Evolutionary conservation across 2,113 vertebrate species (phyloP).

Genomic region (Cheirogaleus medius): DNA sequence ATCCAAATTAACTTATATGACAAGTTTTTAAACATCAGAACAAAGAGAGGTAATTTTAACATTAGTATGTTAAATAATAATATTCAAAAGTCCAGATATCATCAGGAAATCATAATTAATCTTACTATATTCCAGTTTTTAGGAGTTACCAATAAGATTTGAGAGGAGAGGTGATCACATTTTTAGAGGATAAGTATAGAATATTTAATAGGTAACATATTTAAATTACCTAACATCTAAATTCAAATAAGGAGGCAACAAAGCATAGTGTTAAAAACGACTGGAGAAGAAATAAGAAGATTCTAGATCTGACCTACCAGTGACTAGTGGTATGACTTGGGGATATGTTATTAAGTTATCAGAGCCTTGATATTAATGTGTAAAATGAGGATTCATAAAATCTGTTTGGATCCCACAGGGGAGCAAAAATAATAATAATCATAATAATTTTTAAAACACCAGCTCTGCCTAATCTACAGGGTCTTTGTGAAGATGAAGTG

Average conservation of each 20-base stretch:
- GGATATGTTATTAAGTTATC: neutral
- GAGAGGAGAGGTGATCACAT: neutral
- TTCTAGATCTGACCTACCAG: neutral
- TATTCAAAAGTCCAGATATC: neutral
- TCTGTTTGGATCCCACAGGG: too few species aligned
- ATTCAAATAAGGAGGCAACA: neutral
- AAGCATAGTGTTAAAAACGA: neutral
- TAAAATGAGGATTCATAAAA: neutral
- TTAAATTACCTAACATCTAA: neutral
- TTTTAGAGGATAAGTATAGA: neutral
- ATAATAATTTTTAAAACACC: too few species aligned
- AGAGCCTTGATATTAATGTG: neutral
- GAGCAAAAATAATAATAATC: too few species aligned
- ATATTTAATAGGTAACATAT: neutral
- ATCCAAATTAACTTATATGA: neutral
- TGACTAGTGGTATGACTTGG: neutral
- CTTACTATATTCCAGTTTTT: neutral
- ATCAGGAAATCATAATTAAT: neutral
- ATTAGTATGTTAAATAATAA: neutral
- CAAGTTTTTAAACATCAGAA: neutral
- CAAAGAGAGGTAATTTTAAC: neutral
- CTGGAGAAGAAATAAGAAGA: neutral
- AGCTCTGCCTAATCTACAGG: neutral
- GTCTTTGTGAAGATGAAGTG: neutral
- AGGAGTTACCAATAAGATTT: neutral